Percentiles rank a stretch among this genome's conserved stretches.
Evolutionary conservation across 2,797 vertebrate genomes (phyloP).

Genomic region (Manis javanica): DNA sequence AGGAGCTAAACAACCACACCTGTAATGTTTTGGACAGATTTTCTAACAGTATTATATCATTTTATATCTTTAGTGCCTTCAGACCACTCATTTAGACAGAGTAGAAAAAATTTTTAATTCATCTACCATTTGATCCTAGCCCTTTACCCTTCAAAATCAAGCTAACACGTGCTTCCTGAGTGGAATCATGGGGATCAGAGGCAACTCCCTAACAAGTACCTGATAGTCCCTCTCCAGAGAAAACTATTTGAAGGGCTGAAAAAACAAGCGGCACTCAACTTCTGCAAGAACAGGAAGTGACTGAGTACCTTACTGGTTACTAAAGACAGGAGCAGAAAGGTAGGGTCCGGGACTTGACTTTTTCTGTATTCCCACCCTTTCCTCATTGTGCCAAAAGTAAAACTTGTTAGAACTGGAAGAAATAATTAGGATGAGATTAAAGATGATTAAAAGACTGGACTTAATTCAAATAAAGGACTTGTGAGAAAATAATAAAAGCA

Average conservation of each 20-base stretch:
- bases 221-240: not conserved
- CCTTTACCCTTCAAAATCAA: slow-evolving; percentile 25
- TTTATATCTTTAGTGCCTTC: not conserved
- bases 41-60: not conserved
- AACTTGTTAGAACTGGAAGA: not conserved
- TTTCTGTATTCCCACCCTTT: not conserved
- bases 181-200: not conserved
- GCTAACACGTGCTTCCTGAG: not conserved
- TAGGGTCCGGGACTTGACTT: not conserved
- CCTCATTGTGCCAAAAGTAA: slow-evolving; percentile 41
- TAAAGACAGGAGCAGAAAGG: not conserved
- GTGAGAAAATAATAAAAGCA: slow-evolving; percentile 1
- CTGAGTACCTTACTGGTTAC: not conserved
- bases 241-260: slow-evolving; percentile 20
- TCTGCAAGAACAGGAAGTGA: slow-evolving; percentile 27
- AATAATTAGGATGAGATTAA: slow-evolving; percentile 19
- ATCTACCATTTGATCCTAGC: not conserved
- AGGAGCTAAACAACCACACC: not conserved
- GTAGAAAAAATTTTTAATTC: not conserved
- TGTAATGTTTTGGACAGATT: not conserved
- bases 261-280: slow-evolving; percentile 25
- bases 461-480: slow-evolving; percentile 34
- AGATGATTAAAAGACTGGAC: not conserved
- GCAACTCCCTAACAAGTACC: not conserved
- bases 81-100: not conserved